phyloP scores from a whole-genome alignment of 2,888 invertebrate genomes.

The Petrolisthes manimaculis region DNA sequence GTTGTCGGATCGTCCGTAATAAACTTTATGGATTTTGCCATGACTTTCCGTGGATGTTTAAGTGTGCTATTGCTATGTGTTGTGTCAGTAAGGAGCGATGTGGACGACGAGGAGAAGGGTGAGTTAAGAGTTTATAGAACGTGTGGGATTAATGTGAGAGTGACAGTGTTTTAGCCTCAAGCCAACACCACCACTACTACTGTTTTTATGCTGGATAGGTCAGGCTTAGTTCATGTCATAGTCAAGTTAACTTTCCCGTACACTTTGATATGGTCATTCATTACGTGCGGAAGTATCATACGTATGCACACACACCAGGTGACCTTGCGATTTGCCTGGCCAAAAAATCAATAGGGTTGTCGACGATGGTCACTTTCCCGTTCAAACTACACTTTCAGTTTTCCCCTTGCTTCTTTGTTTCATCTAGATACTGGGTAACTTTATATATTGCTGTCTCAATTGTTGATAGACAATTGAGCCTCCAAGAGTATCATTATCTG shows the following conservation, averaged over 20 bases:
- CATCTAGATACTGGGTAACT: not conserved
- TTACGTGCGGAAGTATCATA: not conserved
- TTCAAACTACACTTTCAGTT: not conserved
- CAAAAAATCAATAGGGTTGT: constrained; percentile 50
- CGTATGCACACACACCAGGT: constrained; percentile 14
- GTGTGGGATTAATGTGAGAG: not conserved
- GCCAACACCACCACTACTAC: constrained; percentile 19
- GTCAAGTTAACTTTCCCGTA: constrained; percentile 2
- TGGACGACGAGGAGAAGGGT: constrained; percentile 55
- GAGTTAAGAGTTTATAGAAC: not conserved
- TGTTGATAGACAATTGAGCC: no score
- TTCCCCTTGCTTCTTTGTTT: not conserved
- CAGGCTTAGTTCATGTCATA: constrained; percentile 8
- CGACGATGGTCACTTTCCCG: constrained; percentile 21
- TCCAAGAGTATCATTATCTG: no score
- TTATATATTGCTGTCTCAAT: no score
- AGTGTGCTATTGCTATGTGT: constrained; percentile 54
- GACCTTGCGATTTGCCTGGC: constrained; percentile 49
- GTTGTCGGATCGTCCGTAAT: constrained; percentile 40
- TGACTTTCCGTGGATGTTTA: constrained; percentile 58
- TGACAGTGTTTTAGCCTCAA: constrained; percentile 33
- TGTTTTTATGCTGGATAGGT: constrained; percentile 25
- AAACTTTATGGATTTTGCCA: constrained; percentile 52
- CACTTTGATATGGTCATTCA: not conserved
- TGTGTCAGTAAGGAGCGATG: constrained; percentile 49